Evolutionary conservation across 1,140 invertebrate species (phyloP), one percentile per base, ranked within the genome.

Genomic region (Augochlora pura): DNA sequence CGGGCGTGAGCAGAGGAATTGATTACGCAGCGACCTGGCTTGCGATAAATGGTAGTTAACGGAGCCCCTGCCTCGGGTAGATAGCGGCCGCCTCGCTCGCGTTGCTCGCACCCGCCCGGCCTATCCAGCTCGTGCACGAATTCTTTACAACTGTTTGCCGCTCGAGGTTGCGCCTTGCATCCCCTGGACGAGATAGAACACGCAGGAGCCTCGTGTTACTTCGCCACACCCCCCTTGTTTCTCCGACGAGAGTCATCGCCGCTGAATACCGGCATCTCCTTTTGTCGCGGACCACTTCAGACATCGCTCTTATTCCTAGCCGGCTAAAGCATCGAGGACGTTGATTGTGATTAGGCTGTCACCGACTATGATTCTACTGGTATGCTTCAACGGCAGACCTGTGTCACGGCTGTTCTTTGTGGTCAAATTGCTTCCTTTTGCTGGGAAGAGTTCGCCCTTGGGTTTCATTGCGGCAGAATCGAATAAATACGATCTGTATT

Each of bases 71-170:
- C 78, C 74, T 77, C 67, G 69, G 83, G 87, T 81, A 87, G 89
- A 90, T 90, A 90, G 86, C 88, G 81, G 67, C 63, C 42, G 14
- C 49, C 62, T 21, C 75, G 64, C 81, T 63, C 59, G 70, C 27
- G 8, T 1, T 12, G 14, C 42, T 10, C 42, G 9, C 42, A 42
- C 57, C 78, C 64, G 27, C 72, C 81, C 49, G 54, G 63, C 76
- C 75, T 69, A 60, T 21, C 60, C 1, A 60, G 46, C 49, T 59
- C 23, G 69, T 62, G 77, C 81, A 59, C 77, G 80, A 87, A 89
- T 90, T 90, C 90, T 90, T 90, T 90, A 91, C 88, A 88, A 89
- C 89, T 91, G 89, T 91, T 91, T 90, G 89, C 89, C 64, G 67
- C 64, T 64, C 65, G 57, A 39, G 71, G 74, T 84, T 85, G 78